phyloP scores from a whole-genome alignment of 2,888 invertebrate species.

The Charanyca ferruginea region DNA sequence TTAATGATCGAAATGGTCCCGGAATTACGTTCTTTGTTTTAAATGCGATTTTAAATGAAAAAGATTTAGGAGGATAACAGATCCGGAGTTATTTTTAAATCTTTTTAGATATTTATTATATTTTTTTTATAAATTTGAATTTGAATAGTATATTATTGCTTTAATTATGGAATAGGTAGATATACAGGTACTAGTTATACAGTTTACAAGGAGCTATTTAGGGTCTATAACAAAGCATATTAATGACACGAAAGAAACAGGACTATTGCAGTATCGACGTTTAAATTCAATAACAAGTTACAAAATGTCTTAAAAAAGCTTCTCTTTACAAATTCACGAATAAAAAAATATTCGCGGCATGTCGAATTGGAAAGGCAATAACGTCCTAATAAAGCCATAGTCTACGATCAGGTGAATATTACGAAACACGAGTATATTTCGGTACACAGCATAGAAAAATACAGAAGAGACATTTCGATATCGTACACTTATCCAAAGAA shows the following conservation, averaged over 20 bases:
- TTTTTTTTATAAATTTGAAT: too few relatives aligned
- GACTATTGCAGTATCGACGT: too few relatives aligned
- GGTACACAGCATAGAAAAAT: background rate
- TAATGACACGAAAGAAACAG: background rate
- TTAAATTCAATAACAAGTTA: background rate
- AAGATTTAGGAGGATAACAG: conserved; percentile 18
- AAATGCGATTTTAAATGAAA: conserved; percentile 45
- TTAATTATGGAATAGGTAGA: background rate
- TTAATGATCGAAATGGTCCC: conserved; percentile 48
- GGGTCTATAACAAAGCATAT: background rate
- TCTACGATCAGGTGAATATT: conserved; percentile 63
- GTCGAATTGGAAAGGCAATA: conserved; percentile 57
- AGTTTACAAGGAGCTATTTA: background rate
- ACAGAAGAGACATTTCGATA: conserved; percentile 3
- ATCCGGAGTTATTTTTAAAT: conserved; percentile 18
- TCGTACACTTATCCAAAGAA: background rate
- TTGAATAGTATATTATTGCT: too few relatives aligned
- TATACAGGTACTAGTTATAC: too few relatives aligned
- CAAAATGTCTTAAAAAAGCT: conserved; percentile 3
- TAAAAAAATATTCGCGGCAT: conserved; percentile 51
- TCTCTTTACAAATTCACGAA: conserved; percentile 31
- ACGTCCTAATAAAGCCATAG: conserved; percentile 60
- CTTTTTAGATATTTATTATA: conserved; percentile 6
- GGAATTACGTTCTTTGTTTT: conserved; percentile 56
- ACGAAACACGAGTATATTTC: conserved; percentile 58